Conservation (phyloP, 2,113 vertebrate species). For the Mustela lutreola region DNA sequence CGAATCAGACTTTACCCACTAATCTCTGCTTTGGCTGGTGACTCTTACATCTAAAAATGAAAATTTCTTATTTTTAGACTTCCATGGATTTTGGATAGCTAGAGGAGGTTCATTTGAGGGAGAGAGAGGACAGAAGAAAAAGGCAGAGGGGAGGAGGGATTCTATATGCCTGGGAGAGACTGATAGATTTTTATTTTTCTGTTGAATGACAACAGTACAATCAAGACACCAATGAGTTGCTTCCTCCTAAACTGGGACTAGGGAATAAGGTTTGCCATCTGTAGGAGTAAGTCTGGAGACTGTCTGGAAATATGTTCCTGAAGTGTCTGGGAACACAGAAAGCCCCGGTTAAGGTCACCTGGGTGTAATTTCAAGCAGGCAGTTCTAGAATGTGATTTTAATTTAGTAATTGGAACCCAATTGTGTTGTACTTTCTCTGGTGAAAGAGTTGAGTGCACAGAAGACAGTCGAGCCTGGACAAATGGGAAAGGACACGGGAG, state of each 20-base stretch:
- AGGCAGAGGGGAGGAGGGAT: neutral
- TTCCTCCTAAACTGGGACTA: neutral
- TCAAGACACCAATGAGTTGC: neutral
- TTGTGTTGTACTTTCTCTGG: neutral
- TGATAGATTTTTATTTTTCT: neutral
- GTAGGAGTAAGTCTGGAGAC: neutral
- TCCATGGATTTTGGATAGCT: neutral
- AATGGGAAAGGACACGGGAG: neutral
- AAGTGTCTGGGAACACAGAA: conserved; percentile 28
- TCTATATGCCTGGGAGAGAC: neutral
- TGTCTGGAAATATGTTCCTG: conserved; percentile 1
- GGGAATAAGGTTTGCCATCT: neutral
- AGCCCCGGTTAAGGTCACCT: conserved; percentile 23
- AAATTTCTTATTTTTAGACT: neutral
- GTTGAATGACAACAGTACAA: neutral
- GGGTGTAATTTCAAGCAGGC: conserved; percentile 67
- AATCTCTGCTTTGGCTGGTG: neutral
- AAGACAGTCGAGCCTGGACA: neutral
- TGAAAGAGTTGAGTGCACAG: neutral
- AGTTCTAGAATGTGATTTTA: conserved; percentile 67
- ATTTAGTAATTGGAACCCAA: conserved; percentile 59
- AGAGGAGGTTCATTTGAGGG: neutral
- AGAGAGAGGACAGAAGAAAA: neutral
- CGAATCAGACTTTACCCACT: neutral
- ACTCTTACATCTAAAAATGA: neutral